phyloP scores from a whole-genome alignment of 2,888 invertebrate species.

The Bugula neritina region DNA sequence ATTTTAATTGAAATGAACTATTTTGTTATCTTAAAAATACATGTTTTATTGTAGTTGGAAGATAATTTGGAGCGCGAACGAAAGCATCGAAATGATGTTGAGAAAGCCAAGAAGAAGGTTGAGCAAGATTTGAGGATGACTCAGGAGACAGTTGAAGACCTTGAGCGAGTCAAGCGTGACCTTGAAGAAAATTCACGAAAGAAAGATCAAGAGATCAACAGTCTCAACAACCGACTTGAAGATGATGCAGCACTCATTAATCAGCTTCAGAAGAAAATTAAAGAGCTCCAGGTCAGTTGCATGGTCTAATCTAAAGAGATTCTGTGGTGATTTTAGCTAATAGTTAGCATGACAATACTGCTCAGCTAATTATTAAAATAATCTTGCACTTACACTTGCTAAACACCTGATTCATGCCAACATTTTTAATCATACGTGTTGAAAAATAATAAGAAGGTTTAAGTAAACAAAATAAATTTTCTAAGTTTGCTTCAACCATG shows the following conservation, averaged over 20 bases:
- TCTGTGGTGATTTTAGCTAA: too few species aligned
- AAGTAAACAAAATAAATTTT: neutral
- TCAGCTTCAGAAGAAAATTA: constrained; percentile 97
- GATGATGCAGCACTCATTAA: constrained; percentile 96
- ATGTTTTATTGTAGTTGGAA: constrained; percentile 62
- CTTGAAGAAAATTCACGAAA: constrained; percentile 55
- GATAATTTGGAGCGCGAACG: constrained; percentile 98
- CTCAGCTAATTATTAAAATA: too few species aligned
- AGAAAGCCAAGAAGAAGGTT: constrained; percentile 95
- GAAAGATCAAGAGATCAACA: constrained; percentile 97
- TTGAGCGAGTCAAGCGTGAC: constrained; percentile 51
- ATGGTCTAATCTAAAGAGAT: too few species aligned
- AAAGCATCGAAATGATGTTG: constrained; percentile 93
- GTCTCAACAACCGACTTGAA: constrained; percentile 87
- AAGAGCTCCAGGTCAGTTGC: constrained; percentile 86
- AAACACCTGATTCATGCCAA: neutral
- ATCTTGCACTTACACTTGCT: too few species aligned
- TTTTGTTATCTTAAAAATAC: neutral
- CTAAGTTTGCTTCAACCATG: too few species aligned
- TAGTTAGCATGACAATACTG: too few species aligned
- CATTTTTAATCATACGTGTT: too few species aligned
- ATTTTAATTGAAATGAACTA: too few species aligned
- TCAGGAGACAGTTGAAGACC: constrained; percentile 53
- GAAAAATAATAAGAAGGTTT: too few species aligned
- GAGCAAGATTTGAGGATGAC: constrained; percentile 91